A percentile compares a stretch with the other conserved stretches of the same genome.
Evolutionary conservation across 2,113 vertebrate genomes (phyloP).

Genomic region (Oreotrochilus melanogaster): DNA sequence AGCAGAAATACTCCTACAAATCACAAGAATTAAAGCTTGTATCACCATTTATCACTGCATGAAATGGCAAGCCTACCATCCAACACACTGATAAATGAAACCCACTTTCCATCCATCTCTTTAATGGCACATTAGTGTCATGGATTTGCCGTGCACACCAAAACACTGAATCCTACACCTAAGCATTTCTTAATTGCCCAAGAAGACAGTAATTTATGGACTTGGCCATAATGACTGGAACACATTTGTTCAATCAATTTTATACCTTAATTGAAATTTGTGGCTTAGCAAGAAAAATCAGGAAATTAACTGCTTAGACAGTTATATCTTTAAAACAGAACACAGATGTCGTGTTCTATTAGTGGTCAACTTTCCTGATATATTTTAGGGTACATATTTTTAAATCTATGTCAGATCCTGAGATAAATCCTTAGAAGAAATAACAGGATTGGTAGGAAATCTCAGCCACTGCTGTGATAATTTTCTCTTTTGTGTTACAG

Average conservation of each 20-base stretch:
- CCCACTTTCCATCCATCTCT: conserved; percentile 70
- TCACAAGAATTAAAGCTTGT: conserved; percentile 31
- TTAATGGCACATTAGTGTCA: conserved; percentile 79
- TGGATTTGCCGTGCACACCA: conserved; percentile 66
- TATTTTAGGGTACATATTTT: conserved; percentile 28
- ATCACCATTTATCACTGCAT: conserved; percentile 52
- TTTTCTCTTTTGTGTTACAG: background rate
- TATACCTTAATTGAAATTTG: conserved; percentile 60
- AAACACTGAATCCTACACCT: conserved; percentile 72
- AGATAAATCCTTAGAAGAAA: background rate
- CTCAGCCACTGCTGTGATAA: background rate
- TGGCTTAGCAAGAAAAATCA: conserved; percentile 49
- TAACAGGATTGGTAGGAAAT: conserved; percentile 20
- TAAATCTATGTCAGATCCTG: background rate
- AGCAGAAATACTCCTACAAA: conserved; percentile 25
- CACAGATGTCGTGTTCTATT: background rate
- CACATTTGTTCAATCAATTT: conserved; percentile 62
- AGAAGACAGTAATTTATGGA: conserved; percentile 74
- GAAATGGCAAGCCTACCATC: conserved; percentile 46
- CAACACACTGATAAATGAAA: conserved; percentile 63
- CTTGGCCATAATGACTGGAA: conserved; percentile 54
- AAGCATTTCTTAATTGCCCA: conserved; percentile 73
- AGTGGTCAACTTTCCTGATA: conserved; percentile 14
- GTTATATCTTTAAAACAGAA: background rate
- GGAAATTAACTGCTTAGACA: conserved; percentile 25